Base-by-base conservation (phyloP, 1,140 invertebrate species). In the Drosophila repleta region DNA sequence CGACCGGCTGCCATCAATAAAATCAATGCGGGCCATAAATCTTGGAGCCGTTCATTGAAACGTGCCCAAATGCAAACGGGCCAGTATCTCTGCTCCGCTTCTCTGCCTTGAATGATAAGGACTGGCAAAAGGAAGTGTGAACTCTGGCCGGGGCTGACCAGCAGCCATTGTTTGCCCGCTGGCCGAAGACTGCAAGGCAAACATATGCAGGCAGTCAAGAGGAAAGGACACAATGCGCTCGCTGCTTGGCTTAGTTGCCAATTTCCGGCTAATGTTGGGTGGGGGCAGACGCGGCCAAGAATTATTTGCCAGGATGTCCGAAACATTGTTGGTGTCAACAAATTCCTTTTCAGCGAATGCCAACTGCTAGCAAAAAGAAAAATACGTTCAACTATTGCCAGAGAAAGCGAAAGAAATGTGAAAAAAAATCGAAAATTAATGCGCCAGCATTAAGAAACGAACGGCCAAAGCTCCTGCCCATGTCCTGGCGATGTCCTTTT, bases 241-340 rank as follows among this genome's bases (percentile, higher is more conserved):
- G 64, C 48, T 61, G 73, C 69, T 78, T 80, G 72, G 51, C 60
- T 75, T 83, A 83, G 68, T 79, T 89, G 87, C 82, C 87, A 89
- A 89, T 89, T 89, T 89, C 79, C 84, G 65, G 63, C 45, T 26
- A 46, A 56, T 17, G 18, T 24, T 10, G 15, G 0, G 8, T 7
- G 26, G n/a, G 32, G 35, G 24, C 32, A 49, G 58, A 39, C 57
- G 24, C 13, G 20, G 21, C 61, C 60, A 77, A 90, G 79, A 87
- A 81, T 90, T 83, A 90, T 90, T 90, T 87, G 69, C 74, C 87
- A 83, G 87, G 87, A 90, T 90, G 87, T 90, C 77, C 87, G 83
- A 90, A 90, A 90, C 87, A 90, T 90, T 90, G 88, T 90, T 87
- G 83, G 82, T 90, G 88, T 90, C 87, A 87, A 72, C 77, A 87